These are phyloP conservation scores for Solenopsis invicta DNA, from an alignment of 1,140 invertebrate genomes.

Conservation along the genomic window DNA sequence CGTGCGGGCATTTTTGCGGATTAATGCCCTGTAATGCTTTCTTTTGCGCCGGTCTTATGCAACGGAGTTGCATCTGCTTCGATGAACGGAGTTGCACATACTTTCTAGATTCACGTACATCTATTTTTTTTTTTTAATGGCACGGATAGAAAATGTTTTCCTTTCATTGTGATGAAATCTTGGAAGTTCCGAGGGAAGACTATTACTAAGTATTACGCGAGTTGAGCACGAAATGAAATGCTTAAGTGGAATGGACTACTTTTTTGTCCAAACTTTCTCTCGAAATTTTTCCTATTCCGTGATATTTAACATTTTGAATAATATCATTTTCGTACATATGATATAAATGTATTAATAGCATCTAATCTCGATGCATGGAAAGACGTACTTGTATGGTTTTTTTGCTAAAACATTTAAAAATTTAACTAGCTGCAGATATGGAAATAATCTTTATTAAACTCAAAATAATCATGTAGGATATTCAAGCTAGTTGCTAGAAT, in stretches of 20 bases:
- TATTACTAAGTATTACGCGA: neutral
- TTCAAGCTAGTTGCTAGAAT: too few species aligned
- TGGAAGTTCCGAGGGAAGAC: neutral
- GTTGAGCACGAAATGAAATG: conserved; percentile 6
- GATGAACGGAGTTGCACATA: conserved; percentile 32
- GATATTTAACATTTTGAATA: neutral
- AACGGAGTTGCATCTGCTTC: conserved; percentile 66
- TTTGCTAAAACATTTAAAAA: too few species aligned
- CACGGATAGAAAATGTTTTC: neutral
- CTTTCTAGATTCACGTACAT: conserved; percentile 59
- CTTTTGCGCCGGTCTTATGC: conserved; percentile 58
- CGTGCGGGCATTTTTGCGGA: conserved; percentile 28
- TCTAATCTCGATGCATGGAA: neutral
- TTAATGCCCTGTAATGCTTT: conserved; percentile 63
- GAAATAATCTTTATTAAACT: too few species aligned
- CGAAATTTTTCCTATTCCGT: neutral
- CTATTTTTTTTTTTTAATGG: conserved; percentile 14
- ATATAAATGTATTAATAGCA: neutral
- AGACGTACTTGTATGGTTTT: neutral
- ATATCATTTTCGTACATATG: neutral
- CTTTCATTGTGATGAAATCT: conserved; percentile 36
- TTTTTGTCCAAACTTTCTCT: conserved; percentile 9
- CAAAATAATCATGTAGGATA: too few species aligned
- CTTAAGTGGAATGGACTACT: neutral
- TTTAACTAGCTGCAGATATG: too few species aligned